Base-by-base conservation (phyloP, 2,888 invertebrate species). In the Troides aeacus region DNA sequence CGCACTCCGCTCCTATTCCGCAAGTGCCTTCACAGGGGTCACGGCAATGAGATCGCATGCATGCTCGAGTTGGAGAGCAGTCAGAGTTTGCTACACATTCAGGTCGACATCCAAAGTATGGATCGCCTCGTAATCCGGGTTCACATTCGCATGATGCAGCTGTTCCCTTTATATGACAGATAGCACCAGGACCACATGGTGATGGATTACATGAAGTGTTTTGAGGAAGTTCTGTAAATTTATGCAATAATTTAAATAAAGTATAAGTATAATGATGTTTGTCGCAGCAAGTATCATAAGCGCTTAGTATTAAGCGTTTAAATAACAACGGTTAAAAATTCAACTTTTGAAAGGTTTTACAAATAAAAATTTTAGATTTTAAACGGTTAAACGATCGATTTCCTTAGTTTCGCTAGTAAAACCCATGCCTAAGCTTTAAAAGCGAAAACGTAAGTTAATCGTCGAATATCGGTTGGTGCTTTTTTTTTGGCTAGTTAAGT, bases 61-160 rank as follows among this genome's bases (percentile, higher is more conserved):
- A 98, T 1, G 97, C 95, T 76, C 95, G 95, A 74, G 97, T 95
- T 69, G 96, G 94, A 0, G 97, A 94, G 86, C 98, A 98, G 78
- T 98, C 97, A n/a, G 96, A 95, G 81, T 97, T 97, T 67, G 96
- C 95, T 4, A 97, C 93, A 84, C 98, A 98, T 85, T 97, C 98
- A 0, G 97, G 97, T 74, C 96, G 93, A 80, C 96, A 96, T 60
- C 94, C 94, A 73, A 95, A 94, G 81, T 96, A 95, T 0, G 96
- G 96, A 84, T 96, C 96, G 30, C 97, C 96, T 73, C 94, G 94
- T 76, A 96, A 94, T 70, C 95, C 95, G 50, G 94, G 93, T 69
- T 95, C 88, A 85, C 97, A 97, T 68, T 94, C 93, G 80, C 97
- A 97, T 66, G 94, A 93, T 0, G 97, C 96, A 5, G 94, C 93